phyloP scores from a whole-genome alignment of 1,140 invertebrate genomes.

The Oryctes rhinoceros region DNA sequence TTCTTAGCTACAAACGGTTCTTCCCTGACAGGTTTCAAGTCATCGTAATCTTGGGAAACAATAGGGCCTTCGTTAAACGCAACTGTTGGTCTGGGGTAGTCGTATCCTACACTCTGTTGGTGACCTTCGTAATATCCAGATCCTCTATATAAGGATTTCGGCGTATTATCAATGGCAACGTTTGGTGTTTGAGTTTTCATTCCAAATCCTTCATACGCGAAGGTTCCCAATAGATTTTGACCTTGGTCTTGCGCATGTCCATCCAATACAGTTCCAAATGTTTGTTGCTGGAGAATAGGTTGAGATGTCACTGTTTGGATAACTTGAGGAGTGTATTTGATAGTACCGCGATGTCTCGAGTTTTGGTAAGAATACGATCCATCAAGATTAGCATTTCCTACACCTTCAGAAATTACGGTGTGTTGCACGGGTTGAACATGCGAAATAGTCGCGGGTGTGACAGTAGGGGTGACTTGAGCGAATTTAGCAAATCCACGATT shows the following conservation, averaged over 20 bases:
- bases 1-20: constrained; percentile 62
- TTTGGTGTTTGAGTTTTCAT: constrained; percentile 16
- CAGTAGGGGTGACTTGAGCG: not conserved
- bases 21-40: constrained; percentile 58
- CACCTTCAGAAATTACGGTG: not conserved
- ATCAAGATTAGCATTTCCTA: not conserved
- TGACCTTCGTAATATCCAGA: not conserved
- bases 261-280: not conserved
- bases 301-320: not conserved
- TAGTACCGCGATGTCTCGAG: not conserved
- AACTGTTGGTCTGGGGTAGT: constrained; percentile 51
- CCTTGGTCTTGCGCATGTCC: not conserved
- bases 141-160: too few species aligned
- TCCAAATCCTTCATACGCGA: not conserved
- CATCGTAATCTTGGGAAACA: not conserved
- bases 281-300: not conserved
- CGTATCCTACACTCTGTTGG: constrained; percentile 48
- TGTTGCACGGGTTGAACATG: not conserved
- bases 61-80: constrained; percentile 48
- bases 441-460: not conserved
- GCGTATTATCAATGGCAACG: too few species aligned
- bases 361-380: too few species aligned
- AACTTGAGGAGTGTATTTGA: not conserved
- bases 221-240: not conserved
- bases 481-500: not conserved